A percentile compares a stretch with the other conserved stretches of the same genome.
These are phyloP conservation scores for Torymus aiolomorphi DNA, from an alignment of 2,888 invertebrate genomes.

Conservation along the genomic window DNA sequence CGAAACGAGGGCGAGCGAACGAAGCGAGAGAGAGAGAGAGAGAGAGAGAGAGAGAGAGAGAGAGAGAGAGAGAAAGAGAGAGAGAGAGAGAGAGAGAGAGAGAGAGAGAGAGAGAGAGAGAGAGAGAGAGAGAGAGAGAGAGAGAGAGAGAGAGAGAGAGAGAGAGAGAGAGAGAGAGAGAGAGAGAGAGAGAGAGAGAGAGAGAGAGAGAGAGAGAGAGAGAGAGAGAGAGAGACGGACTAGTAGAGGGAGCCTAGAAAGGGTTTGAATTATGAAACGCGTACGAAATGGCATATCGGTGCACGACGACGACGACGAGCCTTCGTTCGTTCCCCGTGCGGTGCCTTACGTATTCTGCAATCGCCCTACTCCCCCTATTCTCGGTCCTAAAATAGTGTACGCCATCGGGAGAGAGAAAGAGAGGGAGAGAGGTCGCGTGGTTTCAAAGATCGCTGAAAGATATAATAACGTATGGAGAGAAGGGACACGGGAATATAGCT, in stretches of 20 bases:
- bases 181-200: slow-evolving; percentile 20
- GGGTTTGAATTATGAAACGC: slow-evolving; percentile 72
- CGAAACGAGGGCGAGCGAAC: slow-evolving; percentile 10
- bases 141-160: slow-evolving; percentile 23
- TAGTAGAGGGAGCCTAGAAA: slow-evolving; percentile 63
- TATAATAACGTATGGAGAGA: slow-evolving; percentile 30
- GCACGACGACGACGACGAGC: slow-evolving; percentile 39
- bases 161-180: slow-evolving; percentile 45
- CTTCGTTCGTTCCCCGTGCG: slow-evolving; percentile 20
- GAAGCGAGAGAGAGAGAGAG: slow-evolving; percentile 34
- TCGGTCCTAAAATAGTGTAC: slow-evolving; percentile 50
- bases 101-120: slow-evolving; percentile 30
- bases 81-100: slow-evolving; percentile 20
- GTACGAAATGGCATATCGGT: slow-evolving; percentile 61
- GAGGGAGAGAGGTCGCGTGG: slow-evolving; percentile 15
- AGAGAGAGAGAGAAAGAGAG: slow-evolving; percentile 24
- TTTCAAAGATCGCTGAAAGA: slow-evolving; percentile 54
- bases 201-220: slow-evolving; percentile 39
- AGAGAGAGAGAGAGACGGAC: slow-evolving; percentile 27
- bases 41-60: slow-evolving; percentile 40
- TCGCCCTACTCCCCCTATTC: slow-evolving; percentile 45
- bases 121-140: slow-evolving; percentile 41
- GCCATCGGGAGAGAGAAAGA: slow-evolving; percentile 6
- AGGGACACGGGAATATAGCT: slow-evolving; percentile 10
- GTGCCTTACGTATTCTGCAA: slow-evolving; percentile 42